phyloP scores from a whole-genome alignment of 1,140 invertebrate genomes.

The Scylla paramamosain region DNA sequence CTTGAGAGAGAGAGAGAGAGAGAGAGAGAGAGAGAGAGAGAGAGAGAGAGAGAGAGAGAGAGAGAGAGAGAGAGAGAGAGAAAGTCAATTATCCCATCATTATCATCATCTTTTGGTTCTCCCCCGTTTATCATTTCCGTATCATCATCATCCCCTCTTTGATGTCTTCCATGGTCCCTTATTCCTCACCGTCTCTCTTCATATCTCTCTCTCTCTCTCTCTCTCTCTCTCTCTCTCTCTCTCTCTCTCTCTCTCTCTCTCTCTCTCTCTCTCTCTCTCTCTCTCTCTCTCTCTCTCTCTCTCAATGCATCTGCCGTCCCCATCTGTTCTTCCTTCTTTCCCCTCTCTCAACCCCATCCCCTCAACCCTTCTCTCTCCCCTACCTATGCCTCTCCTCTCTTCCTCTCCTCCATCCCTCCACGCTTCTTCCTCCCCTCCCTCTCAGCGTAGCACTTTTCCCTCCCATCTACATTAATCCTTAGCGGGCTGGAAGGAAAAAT shows the following conservation, averaged over 20 bases:
- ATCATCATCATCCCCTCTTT: conserved; percentile 21
- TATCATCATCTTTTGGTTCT: neutral
- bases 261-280: neutral
- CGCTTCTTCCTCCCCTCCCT: neutral
- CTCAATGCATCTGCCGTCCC: neutral
- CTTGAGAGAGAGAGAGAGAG: neutral
- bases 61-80: too few species aligned
- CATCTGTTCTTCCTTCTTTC: neutral
- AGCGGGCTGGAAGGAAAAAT: conserved; percentile 66
- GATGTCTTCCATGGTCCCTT: conserved; percentile 7
- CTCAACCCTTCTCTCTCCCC: neutral
- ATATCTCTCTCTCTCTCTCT: neutral
- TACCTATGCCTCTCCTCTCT: neutral
- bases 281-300: neutral
- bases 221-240: neutral
- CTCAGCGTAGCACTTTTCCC: conserved; percentile 48
- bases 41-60: neutral
- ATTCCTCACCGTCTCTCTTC: neutral
- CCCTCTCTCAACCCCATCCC: neutral
- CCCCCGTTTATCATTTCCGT: neutral
- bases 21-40: too few species aligned
- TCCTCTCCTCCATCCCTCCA: neutral
- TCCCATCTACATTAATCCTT: conserved; percentile 69
- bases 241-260: neutral
- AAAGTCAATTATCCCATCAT: conserved; percentile 31